Base-by-base conservation (phyloP, 1,140 invertebrate species). In the Tetraneura akinire region DNA sequence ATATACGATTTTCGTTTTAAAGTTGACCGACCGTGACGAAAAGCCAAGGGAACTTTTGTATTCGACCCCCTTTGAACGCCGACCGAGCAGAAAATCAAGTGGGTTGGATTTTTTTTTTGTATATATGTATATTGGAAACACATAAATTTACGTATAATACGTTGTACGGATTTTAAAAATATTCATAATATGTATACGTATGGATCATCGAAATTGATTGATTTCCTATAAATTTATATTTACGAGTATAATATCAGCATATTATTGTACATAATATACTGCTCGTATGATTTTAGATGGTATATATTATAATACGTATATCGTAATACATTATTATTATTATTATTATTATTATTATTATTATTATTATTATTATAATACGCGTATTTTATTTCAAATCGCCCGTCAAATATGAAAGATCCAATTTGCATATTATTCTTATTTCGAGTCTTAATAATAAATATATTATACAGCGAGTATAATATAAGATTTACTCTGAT, bases 301-400 rank as follows among this genome's bases (percentile, higher is more conserved):
- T n/a, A n/a, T n/a, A n/a, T n/a, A n/a, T n/a, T n/a, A n/a, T n/a
- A n/a, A n/a, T n/a, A n/a, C n/a, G n/a, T n/a, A n/a, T n/a, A n/a
- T n/a, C n/a, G n/a, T n/a, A n/a, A n/a, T n/a, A n/a, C n/a, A n/a
- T n/a, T n/a, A n/a, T n/a, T n/a, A n/a, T n/a, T n/a, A n/a, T n/a
- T 62, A 62, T 62, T 18, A 32, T 64, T 64, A 21, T 64, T 66
- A 64, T 64, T 37, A 37, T 64, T 64, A 64, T 29, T 64, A 16
- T 14, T 37, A 37, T 37, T 37, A 4, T 37, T 37, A 4, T 37
- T 37, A 4, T 37, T 37, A 4, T 4, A 37, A 37, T 37, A 8
- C 8, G 8, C 8, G 8, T 37, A 37, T 37, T 37, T 4, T 37
- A 37, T 37, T 37, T 8, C 32, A 8, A 37, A 37, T 37, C 3